Conservation (phyloP, 2,888 invertebrate species). For the Caenorhabditis sp. region DNA sequence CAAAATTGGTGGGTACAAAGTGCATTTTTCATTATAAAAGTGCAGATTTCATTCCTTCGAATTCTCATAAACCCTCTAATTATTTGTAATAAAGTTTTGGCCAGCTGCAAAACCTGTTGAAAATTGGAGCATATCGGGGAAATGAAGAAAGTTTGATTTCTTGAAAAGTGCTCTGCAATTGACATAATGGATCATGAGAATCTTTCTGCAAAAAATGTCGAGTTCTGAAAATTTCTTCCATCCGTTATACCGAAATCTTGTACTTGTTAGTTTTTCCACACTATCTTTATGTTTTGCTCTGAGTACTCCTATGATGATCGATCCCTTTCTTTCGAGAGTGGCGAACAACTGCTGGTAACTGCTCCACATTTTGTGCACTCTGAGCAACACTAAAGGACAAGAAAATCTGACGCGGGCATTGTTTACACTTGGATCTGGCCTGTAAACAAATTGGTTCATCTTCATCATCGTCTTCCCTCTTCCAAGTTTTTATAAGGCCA, state of each 20-base stretch:
- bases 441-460: conserved; percentile 57
- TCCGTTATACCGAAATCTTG: not conserved
- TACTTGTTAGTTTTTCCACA: not conserved
- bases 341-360: conserved; percentile 56
- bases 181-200: no score
- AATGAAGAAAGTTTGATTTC: not conserved
- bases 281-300: conserved; percentile 29
- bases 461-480: conserved; percentile 28
- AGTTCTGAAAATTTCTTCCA: not conserved
- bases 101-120: not conserved
- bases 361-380: conserved; percentile 44
- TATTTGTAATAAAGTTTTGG: not conserved
- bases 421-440: conserved; percentile 46
- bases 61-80: not conserved
- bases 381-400: conserved; percentile 55
- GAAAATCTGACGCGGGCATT: conserved; percentile 16
- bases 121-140: not conserved
- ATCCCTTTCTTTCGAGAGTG: conserved; percentile 14
- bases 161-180: no score
- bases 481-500: conserved; percentile 49
- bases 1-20: not conserved
- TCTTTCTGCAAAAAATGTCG: no score
- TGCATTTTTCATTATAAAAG: not conserved
- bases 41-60: not conserved
- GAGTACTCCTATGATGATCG: conserved; percentile 44